These are phyloP conservation scores for Magallana gigas DNA, from an alignment of 1,140 invertebrate species.

Conservation along the genomic window DNA sequence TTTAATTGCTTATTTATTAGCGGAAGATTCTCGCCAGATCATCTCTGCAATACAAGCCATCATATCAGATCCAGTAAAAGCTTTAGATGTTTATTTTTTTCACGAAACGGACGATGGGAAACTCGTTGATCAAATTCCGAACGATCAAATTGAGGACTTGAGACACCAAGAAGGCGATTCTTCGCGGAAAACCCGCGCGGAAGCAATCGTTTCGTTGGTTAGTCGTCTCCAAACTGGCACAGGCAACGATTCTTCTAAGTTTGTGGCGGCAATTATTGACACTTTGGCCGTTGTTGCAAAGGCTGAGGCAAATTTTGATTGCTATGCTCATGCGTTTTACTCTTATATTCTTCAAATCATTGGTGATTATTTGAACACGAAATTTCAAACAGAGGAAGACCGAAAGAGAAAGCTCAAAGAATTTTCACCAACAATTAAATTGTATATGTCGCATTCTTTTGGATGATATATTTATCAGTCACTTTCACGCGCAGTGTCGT, in stretches of 20 bases:
- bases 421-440: not conserved
- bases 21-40: not conserved
- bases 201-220: not conserved
- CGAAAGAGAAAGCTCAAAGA: not conserved
- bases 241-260: not conserved
- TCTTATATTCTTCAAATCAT: not conserved
- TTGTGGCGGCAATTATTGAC: not conserved
- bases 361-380: constrained; percentile 3
- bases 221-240: not conserved
- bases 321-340: not conserved
- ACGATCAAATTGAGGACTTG: not conserved
- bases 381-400: not conserved
- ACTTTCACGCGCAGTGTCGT: too few relatives aligned
- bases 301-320: not conserved
- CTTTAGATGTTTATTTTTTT: constrained; percentile 20
- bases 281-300: not conserved
- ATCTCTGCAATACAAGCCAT: not conserved
- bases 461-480: not conserved
- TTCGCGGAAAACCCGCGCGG: not conserved
- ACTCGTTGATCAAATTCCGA: not conserved
- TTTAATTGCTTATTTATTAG: constrained; percentile 11
- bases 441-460: not conserved
- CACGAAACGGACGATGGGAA: not conserved
- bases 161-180: constrained; percentile 8
- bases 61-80: not conserved